Conservation (phyloP, 1,140 invertebrate genomes). For the Drosophila guanche region DNA sequence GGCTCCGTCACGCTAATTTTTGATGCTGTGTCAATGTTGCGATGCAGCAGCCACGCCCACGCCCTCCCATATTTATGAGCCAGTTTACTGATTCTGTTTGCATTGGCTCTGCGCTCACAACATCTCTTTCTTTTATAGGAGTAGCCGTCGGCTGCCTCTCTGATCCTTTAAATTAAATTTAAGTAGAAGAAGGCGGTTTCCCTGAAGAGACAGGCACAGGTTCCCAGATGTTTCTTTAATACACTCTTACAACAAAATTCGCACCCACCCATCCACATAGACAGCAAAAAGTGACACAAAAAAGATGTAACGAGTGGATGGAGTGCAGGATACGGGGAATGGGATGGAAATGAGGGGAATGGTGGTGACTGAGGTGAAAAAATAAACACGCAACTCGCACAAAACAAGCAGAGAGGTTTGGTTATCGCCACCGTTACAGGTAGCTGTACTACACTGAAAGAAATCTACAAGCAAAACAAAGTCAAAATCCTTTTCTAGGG, state of each 20-base stretch:
- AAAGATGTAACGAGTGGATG: conserved; percentile 16
- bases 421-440: conserved; percentile 69
- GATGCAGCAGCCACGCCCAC: conserved; percentile 31
- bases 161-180: conserved; percentile 63
- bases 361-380: conserved; percentile 44
- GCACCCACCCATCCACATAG: conserved; percentile 15
- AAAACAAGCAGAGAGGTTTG: conserved; percentile 64
- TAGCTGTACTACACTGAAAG: conserved; percentile 45
- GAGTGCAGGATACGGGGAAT: background rate
- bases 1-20: conserved; percentile 67
- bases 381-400: conserved; percentile 72
- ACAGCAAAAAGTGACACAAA: conserved; percentile 60
- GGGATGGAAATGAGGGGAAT: conserved; percentile 8
- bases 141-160: too few species aligned
- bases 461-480: conserved; percentile 16
- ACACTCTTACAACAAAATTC: conserved; percentile 38
- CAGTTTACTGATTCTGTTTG: conserved; percentile 33
- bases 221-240: conserved; percentile 73
- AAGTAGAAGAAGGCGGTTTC: conserved; percentile 51
- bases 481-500: too few species aligned
- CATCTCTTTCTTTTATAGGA: too few species aligned
- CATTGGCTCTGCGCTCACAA: conserved; percentile 16
- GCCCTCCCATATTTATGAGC: too few species aligned
- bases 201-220: conserved; percentile 20
- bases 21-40: conserved; percentile 55